Base-by-base conservation (phyloP, 2,113 vertebrate species). In the Sceloporus tristichus region DNA sequence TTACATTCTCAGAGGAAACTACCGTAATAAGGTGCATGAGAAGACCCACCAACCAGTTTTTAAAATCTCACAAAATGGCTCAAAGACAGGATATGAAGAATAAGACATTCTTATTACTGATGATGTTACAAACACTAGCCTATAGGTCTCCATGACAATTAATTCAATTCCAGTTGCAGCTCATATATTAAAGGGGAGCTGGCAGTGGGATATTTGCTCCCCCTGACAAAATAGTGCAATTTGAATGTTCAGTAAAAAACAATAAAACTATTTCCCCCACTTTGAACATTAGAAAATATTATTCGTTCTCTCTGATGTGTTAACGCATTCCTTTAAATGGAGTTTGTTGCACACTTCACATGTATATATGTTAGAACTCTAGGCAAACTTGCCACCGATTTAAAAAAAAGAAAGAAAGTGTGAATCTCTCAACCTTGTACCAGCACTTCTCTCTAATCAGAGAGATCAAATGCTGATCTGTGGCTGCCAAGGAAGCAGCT, bases 361-460 rank as follows among this genome's bases (percentile, higher is more conserved):
- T 81, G 5, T 40, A 25, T 3, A 25, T 23, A 25, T 38, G 25
- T 40, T 27, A 34, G 2, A 38, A 56, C 27, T 65, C n/a, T 8
- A 73, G 16, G 14, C 62, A 27, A 23, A 42, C 40, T 83, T 66
- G 38, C 21, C 59, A 76, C n/a, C 10, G 1, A 29, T 54, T 14
- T 16, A 62, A 62, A 62, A 62, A 62, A 62, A 59, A 70, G 29
- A 40, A 76, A 85, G 42, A 88, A 70, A 42, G 23, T 27, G 29
- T 38, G 80, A 56, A 54, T 83, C 73, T 88, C n/a, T 77, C 42
- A 77, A 13, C 85, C 40, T 79, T 76, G 13, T n/a, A 90, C n/a
- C 53, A 79, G 21, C 25, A 62, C 88, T 80, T 80, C 84, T 66
- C 42, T 79, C 1, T 87, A 78, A 85, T 79, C 18, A n/a, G 29